phyloP scores from a whole-genome alignment of 64 coral and sea anemone genomes.

The Catalaphyllia jardinei region DNA sequence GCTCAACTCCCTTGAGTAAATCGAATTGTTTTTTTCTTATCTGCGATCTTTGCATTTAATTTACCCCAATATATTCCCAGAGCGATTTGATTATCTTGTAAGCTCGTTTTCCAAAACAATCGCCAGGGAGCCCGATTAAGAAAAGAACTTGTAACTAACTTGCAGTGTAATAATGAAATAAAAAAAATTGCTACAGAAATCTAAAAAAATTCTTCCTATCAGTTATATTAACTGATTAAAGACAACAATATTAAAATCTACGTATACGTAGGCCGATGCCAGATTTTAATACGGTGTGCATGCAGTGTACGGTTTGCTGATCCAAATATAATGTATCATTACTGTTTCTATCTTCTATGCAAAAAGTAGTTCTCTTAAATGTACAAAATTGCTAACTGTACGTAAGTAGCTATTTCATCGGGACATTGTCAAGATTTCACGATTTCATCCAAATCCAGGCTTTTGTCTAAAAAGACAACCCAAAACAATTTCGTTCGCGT shows the following conservation, averaged over 20 bases:
- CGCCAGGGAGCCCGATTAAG: neutral
- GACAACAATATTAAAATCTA: too few relatives aligned
- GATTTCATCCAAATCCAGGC: too few relatives aligned
- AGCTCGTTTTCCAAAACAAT: conserved; percentile 8
- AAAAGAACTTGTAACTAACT: conserved; percentile 1
- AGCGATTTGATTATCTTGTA: conserved; percentile 14
- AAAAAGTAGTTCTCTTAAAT: too few relatives aligned
- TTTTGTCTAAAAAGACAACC: too few relatives aligned
- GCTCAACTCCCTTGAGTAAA: neutral
- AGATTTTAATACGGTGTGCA: too few relatives aligned
- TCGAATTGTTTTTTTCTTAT: conserved; percentile 20
- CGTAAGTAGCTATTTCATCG: too few relatives aligned
- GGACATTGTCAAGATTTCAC: too few relatives aligned
- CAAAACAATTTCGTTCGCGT: too few relatives aligned
- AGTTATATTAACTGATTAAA: neutral
- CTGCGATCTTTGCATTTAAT: neutral
- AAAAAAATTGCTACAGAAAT: neutral
- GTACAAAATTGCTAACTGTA: too few relatives aligned
- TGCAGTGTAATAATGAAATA: neutral
- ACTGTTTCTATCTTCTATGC: too few relatives aligned
- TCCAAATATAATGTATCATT: too few relatives aligned
- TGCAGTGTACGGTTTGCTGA: too few relatives aligned
- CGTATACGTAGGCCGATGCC: neutral
- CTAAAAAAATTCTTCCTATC: neutral
- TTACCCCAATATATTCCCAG: neutral